phyloP scores from a whole-genome alignment of 2,113 vertebrate genomes.

The Trochalopteron elliotii region DNA sequence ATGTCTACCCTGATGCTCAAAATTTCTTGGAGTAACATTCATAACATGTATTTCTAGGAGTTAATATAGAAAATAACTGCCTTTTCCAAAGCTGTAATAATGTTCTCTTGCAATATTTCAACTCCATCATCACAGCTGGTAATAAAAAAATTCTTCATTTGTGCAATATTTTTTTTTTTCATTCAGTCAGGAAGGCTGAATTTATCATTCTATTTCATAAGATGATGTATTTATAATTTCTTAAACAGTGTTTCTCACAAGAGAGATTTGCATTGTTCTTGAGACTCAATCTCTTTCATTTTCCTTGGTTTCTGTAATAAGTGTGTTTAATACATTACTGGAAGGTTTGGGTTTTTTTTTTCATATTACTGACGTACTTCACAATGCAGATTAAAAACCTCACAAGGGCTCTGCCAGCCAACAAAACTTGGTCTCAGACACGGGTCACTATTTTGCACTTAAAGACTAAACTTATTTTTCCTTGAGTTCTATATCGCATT shows the following conservation, averaged over 20 bases:
- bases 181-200: neutral
- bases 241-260: neutral
- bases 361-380: neutral
- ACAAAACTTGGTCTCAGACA: neutral
- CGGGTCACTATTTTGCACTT: neutral
- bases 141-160: neutral
- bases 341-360: neutral
- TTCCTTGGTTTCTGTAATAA: neutral
- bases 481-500: neutral
- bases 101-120: neutral
- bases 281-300: neutral
- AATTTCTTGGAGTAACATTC: neutral
- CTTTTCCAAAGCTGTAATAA: neutral
- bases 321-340: conserved; percentile 8
- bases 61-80: neutral
- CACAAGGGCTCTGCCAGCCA: neutral
- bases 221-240: neutral
- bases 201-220: neutral
- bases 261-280: neutral
- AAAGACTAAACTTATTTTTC: neutral
- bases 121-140: neutral
- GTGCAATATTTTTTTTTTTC: neutral
- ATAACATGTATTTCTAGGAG: neutral
- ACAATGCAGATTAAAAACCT: neutral
- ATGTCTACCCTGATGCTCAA: neutral